These are phyloP conservation scores for Chamaea fasciata DNA, from an alignment of 2,113 vertebrate species.

Conservation along the genomic window DNA sequence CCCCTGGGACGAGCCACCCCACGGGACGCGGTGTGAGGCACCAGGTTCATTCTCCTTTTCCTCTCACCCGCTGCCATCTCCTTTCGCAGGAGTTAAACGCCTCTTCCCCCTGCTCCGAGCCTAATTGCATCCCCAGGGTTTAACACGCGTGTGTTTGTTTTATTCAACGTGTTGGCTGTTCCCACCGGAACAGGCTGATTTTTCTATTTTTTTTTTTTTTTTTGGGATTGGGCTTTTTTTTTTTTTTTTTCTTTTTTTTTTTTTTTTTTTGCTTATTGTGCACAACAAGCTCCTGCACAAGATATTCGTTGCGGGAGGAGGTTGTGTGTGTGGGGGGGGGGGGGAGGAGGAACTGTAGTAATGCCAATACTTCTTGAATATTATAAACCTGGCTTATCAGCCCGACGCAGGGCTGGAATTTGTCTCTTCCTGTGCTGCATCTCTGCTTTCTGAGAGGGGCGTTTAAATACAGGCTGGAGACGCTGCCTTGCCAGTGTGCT, in stretches of 20 bases:
- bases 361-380: constrained; percentile 62
- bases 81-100: neutral
- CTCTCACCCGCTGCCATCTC: neutral
- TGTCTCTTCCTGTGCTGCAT: constrained; percentile 64
- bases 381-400: constrained; percentile 67
- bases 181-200: constrained; percentile 45
- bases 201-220: neutral
- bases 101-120: neutral
- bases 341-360: constrained; percentile 34
- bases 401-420: constrained; percentile 56
- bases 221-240: neutral
- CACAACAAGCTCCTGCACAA: constrained; percentile 35
- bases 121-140: constrained; percentile 61
- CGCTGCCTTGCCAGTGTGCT: constrained; percentile 49
- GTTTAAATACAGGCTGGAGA: constrained; percentile 60
- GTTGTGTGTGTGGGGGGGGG: neutral
- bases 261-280: constrained; percentile 44
- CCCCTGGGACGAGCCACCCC: neutral
- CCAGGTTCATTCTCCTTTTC: neutral
- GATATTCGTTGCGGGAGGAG: neutral
- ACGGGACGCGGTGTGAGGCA: rapidly evolving
- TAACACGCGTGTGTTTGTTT: constrained; percentile 59
- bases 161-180: constrained; percentile 51
- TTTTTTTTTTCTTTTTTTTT: neutral
- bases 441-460: constrained; percentile 55